Evolutionary conservation across 1,140 invertebrate species (phyloP), one percentile per base, ranked within the genome.

Genomic region (Scaptomyza hsui): DNA sequence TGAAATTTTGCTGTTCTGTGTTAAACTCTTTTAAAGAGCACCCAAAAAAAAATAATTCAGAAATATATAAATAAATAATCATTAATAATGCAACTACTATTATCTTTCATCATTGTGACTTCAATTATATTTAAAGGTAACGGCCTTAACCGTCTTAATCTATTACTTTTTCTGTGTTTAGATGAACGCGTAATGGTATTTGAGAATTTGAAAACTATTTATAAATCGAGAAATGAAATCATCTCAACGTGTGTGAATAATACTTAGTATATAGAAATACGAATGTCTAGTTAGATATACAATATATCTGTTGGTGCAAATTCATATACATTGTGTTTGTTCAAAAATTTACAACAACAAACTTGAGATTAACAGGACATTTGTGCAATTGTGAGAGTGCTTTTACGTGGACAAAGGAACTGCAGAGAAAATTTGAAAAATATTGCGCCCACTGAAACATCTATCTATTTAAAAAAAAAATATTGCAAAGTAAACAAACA

Each of bases 221-320:
- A 42, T 86, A 85, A 80, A 76, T 70, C 59, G 41, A 86, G 68
- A 85, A 75, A 80, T 86, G 80, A 85, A 86, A 86, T 86, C 76
- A 85, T 77, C 72, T 85, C 63, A 52, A 42, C 60, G 42, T 21
- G 39, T 21, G 49, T 48, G 70, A 73, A 78, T 63, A 72, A 63
- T 69, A 44, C 29, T 9, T 45, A 9, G 16, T 44, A 19, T 35
- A 59, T 26, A 64, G 10, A 35, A 45, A 49, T 24, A 39, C 7
- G 39, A 15, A 35, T 49, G 37, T 77, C 13, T 51, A 70, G 39
- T 10, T 19, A 32, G 53, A 62, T 26, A 39, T 39, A 63, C 16
- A 35, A 29, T 29, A 48, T 61, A 35, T 32, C 7, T 39, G n/a
- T 45, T 13, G 47, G 24, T 63, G 10, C 41, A 49, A 29, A 29